Evolutionary conservation across 2,797 vertebrate genomes (phyloP).

Genomic region (Rhynchonycteris naso): DNA sequence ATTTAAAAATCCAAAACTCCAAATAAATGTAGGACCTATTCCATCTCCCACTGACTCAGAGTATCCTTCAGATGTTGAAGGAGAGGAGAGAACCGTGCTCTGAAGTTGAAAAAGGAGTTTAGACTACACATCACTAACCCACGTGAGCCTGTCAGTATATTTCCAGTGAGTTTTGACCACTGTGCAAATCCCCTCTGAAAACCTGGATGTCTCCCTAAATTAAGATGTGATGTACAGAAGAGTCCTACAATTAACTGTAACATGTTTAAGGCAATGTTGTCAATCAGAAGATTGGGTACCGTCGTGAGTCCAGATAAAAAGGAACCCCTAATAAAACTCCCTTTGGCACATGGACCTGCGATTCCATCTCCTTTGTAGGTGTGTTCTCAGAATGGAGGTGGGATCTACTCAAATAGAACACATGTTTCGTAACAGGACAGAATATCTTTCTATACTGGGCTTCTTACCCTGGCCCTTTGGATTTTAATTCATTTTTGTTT

Average conservation of each 20-base stretch:
- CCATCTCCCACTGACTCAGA: not conserved
- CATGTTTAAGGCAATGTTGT: not conserved
- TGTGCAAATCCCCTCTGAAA: conserved; percentile 37
- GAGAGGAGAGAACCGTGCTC: not conserved
- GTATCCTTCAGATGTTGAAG: not conserved
- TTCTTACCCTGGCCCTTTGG: not conserved
- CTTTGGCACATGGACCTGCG: not conserved
- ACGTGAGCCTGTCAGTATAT: not conserved
- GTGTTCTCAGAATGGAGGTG: conserved; percentile 24
- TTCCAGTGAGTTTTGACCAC: conserved; percentile 7
- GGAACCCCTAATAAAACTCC: not conserved
- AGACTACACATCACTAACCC: not conserved
- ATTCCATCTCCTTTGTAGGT: not conserved
- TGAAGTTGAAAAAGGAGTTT: not conserved
- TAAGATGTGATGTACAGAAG: conserved; percentile 36
- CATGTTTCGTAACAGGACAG: not conserved
- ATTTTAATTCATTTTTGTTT: conserved; percentile 28
- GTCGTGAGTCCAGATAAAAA: conserved; percentile 40
- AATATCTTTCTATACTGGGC: conserved; percentile 38
- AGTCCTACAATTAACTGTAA: not conserved
- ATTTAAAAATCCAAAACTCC: conserved; percentile 52
- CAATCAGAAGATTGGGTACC: not conserved
- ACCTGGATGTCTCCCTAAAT: conserved; percentile 8
- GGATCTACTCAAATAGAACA: not conserved
- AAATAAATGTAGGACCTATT: conserved; percentile 42